Evolutionary conservation across 2,888 invertebrate genomes (phyloP), one percentile per base, ranked within the genome.

Genomic region (Hyppa rectilinea): DNA sequence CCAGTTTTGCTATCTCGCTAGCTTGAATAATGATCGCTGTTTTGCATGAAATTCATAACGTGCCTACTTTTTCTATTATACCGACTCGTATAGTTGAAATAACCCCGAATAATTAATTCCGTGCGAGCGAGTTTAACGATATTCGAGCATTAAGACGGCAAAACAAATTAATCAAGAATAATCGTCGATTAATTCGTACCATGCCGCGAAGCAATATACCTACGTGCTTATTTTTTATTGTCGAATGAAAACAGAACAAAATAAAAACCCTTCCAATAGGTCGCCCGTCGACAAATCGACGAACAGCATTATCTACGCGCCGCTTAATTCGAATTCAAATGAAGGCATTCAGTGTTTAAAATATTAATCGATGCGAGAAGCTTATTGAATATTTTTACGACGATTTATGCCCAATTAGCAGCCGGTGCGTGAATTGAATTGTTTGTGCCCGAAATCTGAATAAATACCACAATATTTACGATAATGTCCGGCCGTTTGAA

Each of bases 381-480:
- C 92, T 94, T 93, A 94, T 95, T 95, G 91, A 95, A 94, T 95
- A 94, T 95, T 93, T 94, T 91, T 92, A 93, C 90, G 88, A 90
- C 93, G 92, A 95, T 94, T 95, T 95, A 95, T 94, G 90, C 92
- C 94, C 95, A 96, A 95, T 96, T 95, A 95, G 94, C 92, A 91
- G 92, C 86, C 91, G 90, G 90, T 94, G 94, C 93, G 94, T 95
- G 95, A 95, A 96, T 95, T 95, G 95, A 95, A 96, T 96, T 96
- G 95, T 95, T 95, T 92, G 95, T 92, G 91, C 90, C 91, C 91
- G 90, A 94, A 94, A 93, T 93, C 90, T 94, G 93, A 93, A 95
- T 95, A 95, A 95, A 95, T 92, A 95, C 93, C 93, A 95, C 91
- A 95, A 96, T 95, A 95, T 96, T 96, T 95, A 96, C 94, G 95